Conservation (phyloP, 2,888 invertebrate species). For the Erebia epiphron region DNA sequence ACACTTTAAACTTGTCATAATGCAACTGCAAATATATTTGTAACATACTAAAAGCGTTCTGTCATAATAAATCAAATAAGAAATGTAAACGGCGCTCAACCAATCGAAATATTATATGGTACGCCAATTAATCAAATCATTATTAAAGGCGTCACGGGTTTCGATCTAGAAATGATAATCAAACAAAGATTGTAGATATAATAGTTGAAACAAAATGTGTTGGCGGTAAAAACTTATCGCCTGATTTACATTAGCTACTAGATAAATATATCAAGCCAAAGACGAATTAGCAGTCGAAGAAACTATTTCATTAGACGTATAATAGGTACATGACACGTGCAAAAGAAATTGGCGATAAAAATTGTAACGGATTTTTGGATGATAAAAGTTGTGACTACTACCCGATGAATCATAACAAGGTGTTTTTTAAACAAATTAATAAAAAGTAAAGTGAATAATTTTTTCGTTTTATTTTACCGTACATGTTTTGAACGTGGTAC, state of each 20-base stretch:
- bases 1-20: constrained; percentile 17
- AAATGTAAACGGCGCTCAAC: constrained; percentile 11
- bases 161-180: constrained; percentile 6
- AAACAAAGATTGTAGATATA: constrained; percentile 17
- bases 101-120: constrained; percentile 11
- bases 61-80: constrained; percentile 25
- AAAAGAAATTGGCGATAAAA: constrained; percentile 1
- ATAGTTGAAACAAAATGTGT: constrained; percentile 18
- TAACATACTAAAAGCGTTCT: constrained; percentile 17
- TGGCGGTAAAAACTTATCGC: constrained; percentile 19
- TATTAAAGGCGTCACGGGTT: constrained; percentile 16
- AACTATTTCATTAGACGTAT: constrained; percentile 8
- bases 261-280: constrained; percentile 14
- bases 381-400: not conserved
- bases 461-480: too few species aligned
- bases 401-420: too few species aligned
- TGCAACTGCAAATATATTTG: constrained; percentile 13
- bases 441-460: too few species aligned
- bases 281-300: constrained; percentile 15
- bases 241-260: constrained; percentile 21
- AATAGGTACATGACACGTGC: too few species aligned
- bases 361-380: not conserved
- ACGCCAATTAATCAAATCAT: constrained; percentile 24
- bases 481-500: too few species aligned
- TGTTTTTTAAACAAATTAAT: too few species aligned